phyloP scores from a whole-genome alignment of 2,888 invertebrate species.

The Apodemia mormo region DNA sequence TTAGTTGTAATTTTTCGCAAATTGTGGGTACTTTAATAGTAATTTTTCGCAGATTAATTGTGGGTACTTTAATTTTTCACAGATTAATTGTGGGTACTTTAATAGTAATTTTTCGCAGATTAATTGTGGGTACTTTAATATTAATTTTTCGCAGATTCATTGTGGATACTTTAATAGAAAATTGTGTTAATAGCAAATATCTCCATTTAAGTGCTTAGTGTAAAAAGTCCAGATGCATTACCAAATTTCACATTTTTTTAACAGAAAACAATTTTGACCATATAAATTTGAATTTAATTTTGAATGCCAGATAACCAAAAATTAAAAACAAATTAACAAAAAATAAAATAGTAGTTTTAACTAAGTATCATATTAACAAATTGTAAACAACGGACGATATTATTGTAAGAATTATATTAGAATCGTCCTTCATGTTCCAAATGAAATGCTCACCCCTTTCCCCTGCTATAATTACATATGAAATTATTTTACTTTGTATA shows the following conservation, averaged over 20 bases:
- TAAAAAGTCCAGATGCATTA: conserved; percentile 30
- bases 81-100: too few relatives aligned
- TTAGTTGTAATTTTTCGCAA: too few relatives aligned
- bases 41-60: too few relatives aligned
- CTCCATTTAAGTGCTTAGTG: conserved; percentile 7
- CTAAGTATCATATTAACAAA: conserved; percentile 73
- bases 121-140: too few relatives aligned
- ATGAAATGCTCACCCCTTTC: conserved; percentile 59
- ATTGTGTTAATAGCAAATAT: neutral
- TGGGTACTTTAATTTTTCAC: too few relatives aligned
- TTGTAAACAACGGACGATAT: conserved; percentile 77
- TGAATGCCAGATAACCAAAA: conserved; percentile 62
- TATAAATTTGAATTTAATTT: conserved; percentile 44
- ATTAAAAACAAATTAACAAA: conserved; percentile 64
- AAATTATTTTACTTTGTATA: conserved; percentile 27
- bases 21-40: too few relatives aligned
- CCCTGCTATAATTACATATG: conserved; percentile 6
- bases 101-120: too few relatives aligned
- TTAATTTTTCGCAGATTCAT: too few relatives aligned
- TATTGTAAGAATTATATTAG: conserved; percentile 81
- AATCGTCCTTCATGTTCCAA: conserved; percentile 70
- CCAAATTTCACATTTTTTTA: conserved; percentile 29
- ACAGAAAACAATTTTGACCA: conserved; percentile 41
- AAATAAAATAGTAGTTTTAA: conserved; percentile 61
- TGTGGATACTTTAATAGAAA: neutral